Conservation (phyloP, 1,140 invertebrate genomes). For the Agrypnia vestita region DNA sequence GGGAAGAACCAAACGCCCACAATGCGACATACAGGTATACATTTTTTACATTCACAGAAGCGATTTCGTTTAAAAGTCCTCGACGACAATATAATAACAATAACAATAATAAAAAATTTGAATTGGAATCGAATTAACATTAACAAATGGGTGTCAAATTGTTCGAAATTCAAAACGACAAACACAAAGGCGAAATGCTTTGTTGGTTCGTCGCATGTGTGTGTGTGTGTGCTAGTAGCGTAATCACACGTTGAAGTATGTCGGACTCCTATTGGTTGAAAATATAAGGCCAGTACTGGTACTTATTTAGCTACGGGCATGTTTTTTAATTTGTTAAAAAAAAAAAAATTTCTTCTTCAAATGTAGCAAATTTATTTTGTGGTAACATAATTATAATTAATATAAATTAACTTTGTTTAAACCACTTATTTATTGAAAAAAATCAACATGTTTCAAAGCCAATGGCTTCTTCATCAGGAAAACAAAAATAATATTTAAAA, state of each 20-base stretch:
- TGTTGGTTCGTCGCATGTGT: conserved; percentile 11
- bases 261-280: conserved; percentile 14
- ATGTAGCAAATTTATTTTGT: too few species aligned
- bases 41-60: too few species aligned
- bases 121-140: conserved; percentile 45
- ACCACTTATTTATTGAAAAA: too few species aligned
- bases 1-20: too few species aligned
- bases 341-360: too few species aligned
- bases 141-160: conserved; percentile 50
- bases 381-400: too few species aligned
- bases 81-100: background rate
- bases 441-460: too few species aligned
- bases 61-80: background rate
- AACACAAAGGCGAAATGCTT: conserved; percentile 16
- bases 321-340: too few species aligned
- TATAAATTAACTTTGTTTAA: too few species aligned
- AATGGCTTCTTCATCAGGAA: too few species aligned
- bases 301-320: background rate
- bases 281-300: background rate
- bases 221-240: background rate
- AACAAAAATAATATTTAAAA: too few species aligned
- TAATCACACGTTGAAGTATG: background rate
- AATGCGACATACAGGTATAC: too few species aligned
- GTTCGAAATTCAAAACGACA: conserved; percentile 17
- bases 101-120: conserved; percentile 5